phyloP scores from a whole-genome alignment of 2,113 vertebrate species.

The Pyrgilauda ruficollis region DNA sequence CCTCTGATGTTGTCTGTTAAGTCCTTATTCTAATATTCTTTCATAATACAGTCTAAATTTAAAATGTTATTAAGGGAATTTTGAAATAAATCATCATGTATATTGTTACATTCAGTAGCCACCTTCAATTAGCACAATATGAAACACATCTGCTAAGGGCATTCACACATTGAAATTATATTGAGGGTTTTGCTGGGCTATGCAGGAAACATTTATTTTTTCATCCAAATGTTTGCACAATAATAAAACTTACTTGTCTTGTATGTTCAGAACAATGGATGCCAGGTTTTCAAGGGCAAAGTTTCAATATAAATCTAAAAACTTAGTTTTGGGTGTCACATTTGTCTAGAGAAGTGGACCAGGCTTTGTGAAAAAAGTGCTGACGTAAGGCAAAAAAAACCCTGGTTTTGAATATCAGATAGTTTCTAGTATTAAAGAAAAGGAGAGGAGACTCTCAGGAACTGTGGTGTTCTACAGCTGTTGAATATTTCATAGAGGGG shows the following conservation, averaged over 20 bases:
- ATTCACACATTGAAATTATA: background rate
- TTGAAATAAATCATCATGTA: background rate
- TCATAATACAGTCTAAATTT: background rate
- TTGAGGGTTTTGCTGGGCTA: background rate
- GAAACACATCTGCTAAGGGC: background rate
- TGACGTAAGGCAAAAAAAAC: background rate
- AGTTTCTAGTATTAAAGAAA: background rate
- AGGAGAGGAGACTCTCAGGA: background rate
- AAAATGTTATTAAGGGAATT: background rate
- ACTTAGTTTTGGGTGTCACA: background rate
- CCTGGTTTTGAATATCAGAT: background rate
- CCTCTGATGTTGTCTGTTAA: background rate
- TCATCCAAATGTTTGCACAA: background rate
- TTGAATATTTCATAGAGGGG: background rate
- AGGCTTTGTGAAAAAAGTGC: background rate
- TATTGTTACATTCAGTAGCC: background rate
- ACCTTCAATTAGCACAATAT: background rate
- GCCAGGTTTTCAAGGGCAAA: background rate
- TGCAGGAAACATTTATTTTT: background rate
- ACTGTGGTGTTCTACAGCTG: background rate
- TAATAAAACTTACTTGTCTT: background rate
- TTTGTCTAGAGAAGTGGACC: background rate
- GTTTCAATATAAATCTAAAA: background rate
- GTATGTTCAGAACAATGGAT: background rate
- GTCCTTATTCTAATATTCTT: background rate